A percentile compares a stretch with the other conserved stretches of the same genome.
These are phyloP conservation scores for Tethya wilhelma DNA, from an alignment of 37 sponge, comb jelly and placozoan genomes.

Conservation along the genomic window DNA sequence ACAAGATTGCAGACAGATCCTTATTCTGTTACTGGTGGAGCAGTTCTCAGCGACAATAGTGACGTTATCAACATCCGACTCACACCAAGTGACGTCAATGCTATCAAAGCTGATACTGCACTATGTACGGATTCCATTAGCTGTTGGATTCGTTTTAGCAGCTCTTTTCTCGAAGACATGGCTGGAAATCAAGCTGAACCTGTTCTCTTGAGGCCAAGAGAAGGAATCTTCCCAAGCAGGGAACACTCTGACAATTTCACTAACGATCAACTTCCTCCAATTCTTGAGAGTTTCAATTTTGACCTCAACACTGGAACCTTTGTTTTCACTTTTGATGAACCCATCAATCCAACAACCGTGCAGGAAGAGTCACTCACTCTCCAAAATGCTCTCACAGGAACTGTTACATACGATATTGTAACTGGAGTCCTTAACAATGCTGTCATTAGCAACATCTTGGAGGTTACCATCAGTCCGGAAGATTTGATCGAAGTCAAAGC, in stretches of 20 bases:
- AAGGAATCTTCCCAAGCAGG: not conserved
- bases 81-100: constrained; percentile 51
- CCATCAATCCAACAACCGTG: constrained; percentile 64
- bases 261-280: constrained; percentile 67
- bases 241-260: constrained; percentile 31
- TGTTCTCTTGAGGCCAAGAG: constrained; percentile 2
- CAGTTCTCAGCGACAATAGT: constrained; percentile 42
- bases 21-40: constrained; percentile 46
- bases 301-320: constrained; percentile 76
- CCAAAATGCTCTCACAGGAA: constrained; percentile 6
- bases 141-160: constrained; percentile 72
- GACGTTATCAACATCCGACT: constrained; percentile 47
- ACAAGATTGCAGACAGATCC: not conserved
- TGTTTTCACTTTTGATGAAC: constrained; percentile 80
- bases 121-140: constrained; percentile 51
- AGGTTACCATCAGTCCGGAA: constrained; percentile 18
- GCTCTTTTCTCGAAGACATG: constrained; percentile 71
- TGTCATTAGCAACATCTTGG: constrained; percentile 10
- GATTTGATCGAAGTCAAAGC: constrained; percentile 78
- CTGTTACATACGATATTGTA: constrained; percentile 21
- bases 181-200: constrained; percentile 66
- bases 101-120: constrained; percentile 52
- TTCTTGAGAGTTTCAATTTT: constrained; percentile 49
- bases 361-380: constrained; percentile 32
- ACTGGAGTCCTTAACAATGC: constrained; percentile 1